Percentiles rank a stretch among this genome's conserved stretches.
phyloP scores from a whole-genome alignment of 1,140 invertebrate genomes.

The Lasioglossum albipes region DNA sequence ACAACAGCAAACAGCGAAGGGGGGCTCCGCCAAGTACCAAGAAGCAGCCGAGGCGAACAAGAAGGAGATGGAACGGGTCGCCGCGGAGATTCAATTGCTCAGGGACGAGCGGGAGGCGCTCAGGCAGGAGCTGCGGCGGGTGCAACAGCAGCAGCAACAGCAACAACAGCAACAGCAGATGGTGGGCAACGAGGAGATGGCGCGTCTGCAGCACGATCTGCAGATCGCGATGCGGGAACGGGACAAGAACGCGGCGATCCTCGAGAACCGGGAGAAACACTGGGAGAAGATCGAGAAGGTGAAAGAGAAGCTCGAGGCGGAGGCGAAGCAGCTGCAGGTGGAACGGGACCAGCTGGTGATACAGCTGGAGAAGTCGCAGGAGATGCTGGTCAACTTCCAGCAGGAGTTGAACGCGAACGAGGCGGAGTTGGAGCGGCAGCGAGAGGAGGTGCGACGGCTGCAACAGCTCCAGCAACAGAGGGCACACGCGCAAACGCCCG shows the following conservation, averaged over 20 bases:
- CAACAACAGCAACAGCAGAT: conserved; percentile 87
- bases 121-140: conserved; percentile 84
- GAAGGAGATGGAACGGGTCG: conserved; percentile 91
- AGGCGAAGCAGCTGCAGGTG: conserved; percentile 90
- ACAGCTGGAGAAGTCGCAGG: conserved; percentile 94
- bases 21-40: conserved; percentile 89
- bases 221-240: conserved; percentile 85
- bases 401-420: conserved; percentile 91
- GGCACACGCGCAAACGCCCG: conserved; percentile 84
- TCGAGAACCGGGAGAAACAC: conserved; percentile 88
- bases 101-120: conserved; percentile 88
- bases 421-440: conserved; percentile 88
- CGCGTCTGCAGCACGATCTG: conserved; percentile 85
- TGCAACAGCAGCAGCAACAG: conserved; percentile 86
- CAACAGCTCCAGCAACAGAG: conserved; percentile 84
- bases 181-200: conserved; percentile 79
- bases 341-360: conserved; percentile 93
- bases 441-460: conserved; percentile 88
- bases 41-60: conserved; percentile 89
- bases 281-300: conserved; percentile 91
- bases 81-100: conserved; percentile 88
- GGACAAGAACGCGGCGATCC: conserved; percentile 86
- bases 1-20: conserved; percentile 85
- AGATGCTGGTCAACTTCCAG: conserved; percentile 95
- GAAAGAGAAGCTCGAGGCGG: conserved; percentile 89